phyloP scores from a whole-genome alignment of 37 sponge, comb jelly and placozoan species.

The Cliona cf. orientalis region DNA sequence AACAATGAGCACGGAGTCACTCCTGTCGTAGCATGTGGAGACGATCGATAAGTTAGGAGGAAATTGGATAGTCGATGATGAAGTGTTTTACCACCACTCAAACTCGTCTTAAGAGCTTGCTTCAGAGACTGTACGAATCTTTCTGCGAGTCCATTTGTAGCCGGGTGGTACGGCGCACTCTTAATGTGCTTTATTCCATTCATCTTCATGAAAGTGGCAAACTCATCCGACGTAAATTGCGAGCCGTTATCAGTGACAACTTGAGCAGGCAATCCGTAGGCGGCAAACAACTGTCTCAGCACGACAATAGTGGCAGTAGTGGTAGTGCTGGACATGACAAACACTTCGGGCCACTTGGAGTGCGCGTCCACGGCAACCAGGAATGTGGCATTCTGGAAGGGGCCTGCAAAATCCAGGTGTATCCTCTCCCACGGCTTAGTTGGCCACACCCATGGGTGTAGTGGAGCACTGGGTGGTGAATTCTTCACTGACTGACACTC shows the following conservation, averaged over 20 bases:
- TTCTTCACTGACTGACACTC: background rate
- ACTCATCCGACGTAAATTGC: conserved; percentile 30
- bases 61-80: conserved; percentile 1
- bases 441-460: conserved; percentile 24
- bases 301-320: too few relatives aligned
- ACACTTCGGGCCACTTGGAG: too few relatives aligned
- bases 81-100: background rate
- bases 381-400: background rate
- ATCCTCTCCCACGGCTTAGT: conserved; percentile 29
- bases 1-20: conserved; percentile 1
- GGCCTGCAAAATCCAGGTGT: conserved; percentile 45
- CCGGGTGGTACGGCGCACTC: background rate
- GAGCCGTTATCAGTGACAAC: conserved; percentile 43
- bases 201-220: too few relatives aligned
- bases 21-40: conserved; percentile 7
- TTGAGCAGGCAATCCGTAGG: conserved; percentile 22
- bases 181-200: too few relatives aligned
- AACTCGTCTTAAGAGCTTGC: conserved; percentile 16
- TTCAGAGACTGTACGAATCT: too few relatives aligned
- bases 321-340: conserved; percentile 19
- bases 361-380: too few relatives aligned
- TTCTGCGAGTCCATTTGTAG: too few relatives aligned
- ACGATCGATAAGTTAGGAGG: conserved; percentile 2
- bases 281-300: conserved; percentile 8
- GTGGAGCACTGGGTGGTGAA: conserved; percentile 1